Conservation (phyloP, 2,113 vertebrate species). For the Etia nguti region DNA sequence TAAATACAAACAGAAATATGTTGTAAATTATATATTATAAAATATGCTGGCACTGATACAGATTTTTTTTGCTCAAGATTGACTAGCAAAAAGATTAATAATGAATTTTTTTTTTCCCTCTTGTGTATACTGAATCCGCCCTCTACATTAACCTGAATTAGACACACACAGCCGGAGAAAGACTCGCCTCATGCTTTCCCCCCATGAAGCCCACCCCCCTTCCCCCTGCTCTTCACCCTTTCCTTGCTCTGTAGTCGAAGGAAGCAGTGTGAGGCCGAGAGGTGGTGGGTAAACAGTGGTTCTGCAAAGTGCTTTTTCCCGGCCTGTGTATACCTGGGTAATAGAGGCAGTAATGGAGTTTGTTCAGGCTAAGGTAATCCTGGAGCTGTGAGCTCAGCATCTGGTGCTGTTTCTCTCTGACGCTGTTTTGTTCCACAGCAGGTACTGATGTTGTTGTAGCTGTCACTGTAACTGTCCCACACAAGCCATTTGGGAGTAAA, state of each 20-base stretch:
- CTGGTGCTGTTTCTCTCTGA: slow-evolving; percentile 40
- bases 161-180: background rate
- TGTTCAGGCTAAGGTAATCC: slow-evolving; percentile 64
- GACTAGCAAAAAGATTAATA: background rate
- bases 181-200: background rate
- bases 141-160: background rate
- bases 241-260: slow-evolving; percentile 22
- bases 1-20: background rate
- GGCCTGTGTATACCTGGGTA: slow-evolving; percentile 56
- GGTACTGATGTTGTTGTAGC: slow-evolving; percentile 36
- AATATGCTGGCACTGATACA: background rate
- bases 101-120: background rate
- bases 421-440: slow-evolving; percentile 42
- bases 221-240: background rate
- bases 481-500: slow-evolving; percentile 30
- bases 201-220: background rate
- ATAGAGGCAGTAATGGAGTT: slow-evolving; percentile 67
- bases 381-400: slow-evolving; percentile 39
- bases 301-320: slow-evolving; percentile 57
- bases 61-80: background rate
- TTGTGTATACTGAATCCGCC: background rate
- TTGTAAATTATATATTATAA: background rate
- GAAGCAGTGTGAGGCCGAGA: slow-evolving; percentile 29
- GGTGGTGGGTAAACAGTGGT: slow-evolving; percentile 56
- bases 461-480: slow-evolving; percentile 44